Conservation (phyloP, 2,113 vertebrate genomes). For the Rhodinocichla rosea region DNA sequence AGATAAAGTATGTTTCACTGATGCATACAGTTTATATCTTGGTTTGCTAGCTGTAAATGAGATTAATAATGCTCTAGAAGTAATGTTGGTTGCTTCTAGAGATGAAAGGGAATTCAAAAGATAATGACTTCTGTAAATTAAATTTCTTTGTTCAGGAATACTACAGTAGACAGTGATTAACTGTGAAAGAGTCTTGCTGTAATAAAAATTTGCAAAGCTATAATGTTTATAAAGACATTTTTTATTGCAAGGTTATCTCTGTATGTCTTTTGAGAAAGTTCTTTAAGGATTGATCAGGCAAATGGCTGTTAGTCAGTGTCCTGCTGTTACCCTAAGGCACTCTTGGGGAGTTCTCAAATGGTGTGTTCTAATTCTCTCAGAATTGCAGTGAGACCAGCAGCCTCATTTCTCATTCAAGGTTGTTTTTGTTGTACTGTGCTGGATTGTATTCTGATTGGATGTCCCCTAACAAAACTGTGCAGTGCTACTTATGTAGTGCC, state of each 20-base stretch:
- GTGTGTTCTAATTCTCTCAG: conserved; percentile 39
- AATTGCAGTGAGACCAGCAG: conserved; percentile 19
- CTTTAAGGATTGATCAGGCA: background rate
- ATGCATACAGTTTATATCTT: background rate
- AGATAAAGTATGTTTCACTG: background rate
- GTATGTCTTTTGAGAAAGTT: background rate
- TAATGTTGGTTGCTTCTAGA: background rate
- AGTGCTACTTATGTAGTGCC: background rate
- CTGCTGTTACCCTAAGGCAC: conserved; percentile 24
- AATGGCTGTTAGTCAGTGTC: conserved; percentile 2
- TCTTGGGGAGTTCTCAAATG: background rate
- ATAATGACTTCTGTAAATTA: conserved; percentile 25
- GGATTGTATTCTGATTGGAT: conserved; percentile 41
- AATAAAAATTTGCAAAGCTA: background rate
- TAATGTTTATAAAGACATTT: conserved; percentile 28
- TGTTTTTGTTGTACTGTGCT: conserved; percentile 22
- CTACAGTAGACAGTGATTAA: background rate
- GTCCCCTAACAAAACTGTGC: background rate
- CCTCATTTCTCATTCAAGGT: conserved; percentile 61
- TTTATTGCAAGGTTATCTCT: conserved; percentile 46
- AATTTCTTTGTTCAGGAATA: background rate
- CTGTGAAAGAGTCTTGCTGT: background rate
- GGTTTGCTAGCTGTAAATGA: conserved; percentile 33
- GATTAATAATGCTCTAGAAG: conserved; percentile 24
- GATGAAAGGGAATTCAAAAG: conserved; percentile 38